phyloP scores from a whole-genome alignment of 1,140 invertebrate species.

The Saccostrea cuccullata region DNA sequence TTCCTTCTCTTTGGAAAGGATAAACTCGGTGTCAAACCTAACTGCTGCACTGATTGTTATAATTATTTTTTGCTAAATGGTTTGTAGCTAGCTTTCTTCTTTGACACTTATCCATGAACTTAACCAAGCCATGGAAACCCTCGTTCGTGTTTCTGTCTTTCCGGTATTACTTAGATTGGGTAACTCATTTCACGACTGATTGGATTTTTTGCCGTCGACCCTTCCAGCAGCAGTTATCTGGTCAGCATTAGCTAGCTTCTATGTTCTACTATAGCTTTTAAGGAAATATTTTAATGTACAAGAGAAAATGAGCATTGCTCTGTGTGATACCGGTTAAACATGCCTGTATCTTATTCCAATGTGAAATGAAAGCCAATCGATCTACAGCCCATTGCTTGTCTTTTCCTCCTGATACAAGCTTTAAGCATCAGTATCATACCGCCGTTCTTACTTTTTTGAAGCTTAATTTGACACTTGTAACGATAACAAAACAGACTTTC shows the following conservation, averaged over 20 bases:
- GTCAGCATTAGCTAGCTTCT: background rate
- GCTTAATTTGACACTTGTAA: background rate
- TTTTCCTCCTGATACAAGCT: background rate
- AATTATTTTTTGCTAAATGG: constrained; percentile 31
- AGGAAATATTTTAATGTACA: background rate
- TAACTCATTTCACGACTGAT: constrained; percentile 10
- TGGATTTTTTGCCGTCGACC: background rate
- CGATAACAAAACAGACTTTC: background rate
- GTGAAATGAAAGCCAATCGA: background rate
- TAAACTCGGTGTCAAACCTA: background rate
- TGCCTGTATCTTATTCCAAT: background rate
- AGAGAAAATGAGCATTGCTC: background rate
- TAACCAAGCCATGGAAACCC: background rate
- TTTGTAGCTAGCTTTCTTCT: constrained; percentile 18
- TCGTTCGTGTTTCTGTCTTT: background rate
- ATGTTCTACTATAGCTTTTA: background rate
- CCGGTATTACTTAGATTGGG: background rate
- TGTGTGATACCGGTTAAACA: background rate
- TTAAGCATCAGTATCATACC: background rate
- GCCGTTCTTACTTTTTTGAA: background rate
- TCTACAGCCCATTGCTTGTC: background rate
- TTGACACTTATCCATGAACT: constrained; percentile 18
- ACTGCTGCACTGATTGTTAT: constrained; percentile 17
- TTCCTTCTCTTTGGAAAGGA: constrained; percentile 7
- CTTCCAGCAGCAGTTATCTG: background rate